Percentiles rank a stretch among this genome's conserved stretches.
phyloP scores from a whole-genome alignment of 2,888 invertebrate species.

The Brenthis ino region DNA sequence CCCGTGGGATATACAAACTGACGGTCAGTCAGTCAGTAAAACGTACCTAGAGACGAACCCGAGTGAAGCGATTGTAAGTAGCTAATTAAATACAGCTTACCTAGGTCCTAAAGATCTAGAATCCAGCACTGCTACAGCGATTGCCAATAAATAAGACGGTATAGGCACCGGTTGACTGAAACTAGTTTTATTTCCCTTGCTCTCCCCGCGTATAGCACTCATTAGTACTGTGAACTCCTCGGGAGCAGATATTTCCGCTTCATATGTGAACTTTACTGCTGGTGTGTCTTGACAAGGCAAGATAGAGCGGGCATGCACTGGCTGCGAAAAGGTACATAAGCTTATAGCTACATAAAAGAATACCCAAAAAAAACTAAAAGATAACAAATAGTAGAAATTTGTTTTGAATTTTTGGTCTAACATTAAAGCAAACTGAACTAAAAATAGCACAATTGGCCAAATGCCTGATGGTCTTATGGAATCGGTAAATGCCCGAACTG shows the following conservation, averaged over 20 bases:
- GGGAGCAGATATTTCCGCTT: constrained; percentile 88
- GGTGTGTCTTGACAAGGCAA: constrained; percentile 97
- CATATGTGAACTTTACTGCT: constrained; percentile 92
- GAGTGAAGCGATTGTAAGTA: too few relatives aligned
- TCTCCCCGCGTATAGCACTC: constrained; percentile 88
- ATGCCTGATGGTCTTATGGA: not conserved
- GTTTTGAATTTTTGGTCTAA: too few relatives aligned
- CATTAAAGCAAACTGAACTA: too few relatives aligned
- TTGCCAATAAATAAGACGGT: constrained; percentile 94
- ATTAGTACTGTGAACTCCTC: constrained; percentile 90
- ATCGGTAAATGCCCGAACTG: not conserved
- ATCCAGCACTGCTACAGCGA: constrained; percentile 92
- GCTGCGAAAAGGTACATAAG: constrained; percentile 69
- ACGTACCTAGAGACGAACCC: too few relatives aligned
- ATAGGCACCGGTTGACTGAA: constrained; percentile 92
- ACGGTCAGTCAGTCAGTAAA: too few relatives aligned
- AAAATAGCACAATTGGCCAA: too few relatives aligned
- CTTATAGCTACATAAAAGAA: too few relatives aligned
- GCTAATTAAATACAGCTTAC: constrained; percentile 44
- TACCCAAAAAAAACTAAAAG: too few relatives aligned
- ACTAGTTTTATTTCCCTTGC: constrained; percentile 69
- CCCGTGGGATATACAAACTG: too few relatives aligned
- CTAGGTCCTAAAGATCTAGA: constrained; percentile 88
- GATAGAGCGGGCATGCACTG: constrained; percentile 94
- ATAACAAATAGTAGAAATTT: too few relatives aligned